phyloP scores from a whole-genome alignment of 2,113 vertebrate species.

The Percopsis transmontana region DNA sequence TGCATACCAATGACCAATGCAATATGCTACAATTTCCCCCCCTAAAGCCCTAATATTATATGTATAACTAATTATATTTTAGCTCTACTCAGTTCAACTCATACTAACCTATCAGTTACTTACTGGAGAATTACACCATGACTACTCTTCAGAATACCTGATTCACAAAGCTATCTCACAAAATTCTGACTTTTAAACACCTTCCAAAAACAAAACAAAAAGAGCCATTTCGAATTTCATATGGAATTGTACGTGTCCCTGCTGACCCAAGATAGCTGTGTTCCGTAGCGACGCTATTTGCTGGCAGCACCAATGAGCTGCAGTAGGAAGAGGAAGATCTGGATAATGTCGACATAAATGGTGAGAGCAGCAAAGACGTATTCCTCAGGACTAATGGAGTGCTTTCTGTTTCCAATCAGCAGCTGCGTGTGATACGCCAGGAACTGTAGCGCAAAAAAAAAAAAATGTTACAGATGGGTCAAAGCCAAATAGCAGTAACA shows the following conservation, averaged over 20 bases:
- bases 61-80: too few relatives aligned
- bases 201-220: background rate
- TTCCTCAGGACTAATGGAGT: constrained; percentile 90
- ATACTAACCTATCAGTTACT: background rate
- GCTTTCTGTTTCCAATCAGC: constrained; percentile 92
- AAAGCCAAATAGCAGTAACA: background rate
- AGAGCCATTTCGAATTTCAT: background rate
- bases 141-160: background rate
- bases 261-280: background rate
- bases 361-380: constrained; percentile 90
- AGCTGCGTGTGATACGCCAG: constrained; percentile 96
- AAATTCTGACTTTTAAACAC: background rate
- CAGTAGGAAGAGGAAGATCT: constrained; percentile 93
- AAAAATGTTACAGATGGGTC: background rate
- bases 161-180: background rate
- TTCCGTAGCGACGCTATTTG: constrained; percentile 44
- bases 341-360: constrained; percentile 91
- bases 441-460: constrained; percentile 79
- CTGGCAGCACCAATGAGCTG: constrained; percentile 83
- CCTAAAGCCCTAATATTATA: too few relatives aligned
- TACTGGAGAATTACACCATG: background rate
- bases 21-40: constrained; percentile 1
- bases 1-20: constrained; percentile 14
- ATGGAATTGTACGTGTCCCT: background rate
- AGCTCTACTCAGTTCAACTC: too few relatives aligned